A percentile compares a stretch with the other conserved stretches of the same genome.
phyloP scores from a whole-genome alignment of 2,888 invertebrate species.

The Resseliella maxima region DNA sequence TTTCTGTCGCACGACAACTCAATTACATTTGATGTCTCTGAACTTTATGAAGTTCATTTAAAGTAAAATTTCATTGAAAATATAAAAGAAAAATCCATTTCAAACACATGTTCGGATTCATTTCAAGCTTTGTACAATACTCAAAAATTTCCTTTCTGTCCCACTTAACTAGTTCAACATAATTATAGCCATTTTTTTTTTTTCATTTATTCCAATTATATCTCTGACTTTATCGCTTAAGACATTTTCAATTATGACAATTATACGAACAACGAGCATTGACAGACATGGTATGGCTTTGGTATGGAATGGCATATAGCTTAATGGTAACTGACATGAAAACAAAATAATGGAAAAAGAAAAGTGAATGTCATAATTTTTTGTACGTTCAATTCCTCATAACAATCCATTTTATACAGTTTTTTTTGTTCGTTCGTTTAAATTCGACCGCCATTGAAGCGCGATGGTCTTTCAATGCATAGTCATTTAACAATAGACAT shows the following conservation, averaged over 20 bases:
- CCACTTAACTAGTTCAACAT: background rate
- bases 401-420: background rate
- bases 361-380: background rate
- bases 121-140: background rate
- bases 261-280: background rate
- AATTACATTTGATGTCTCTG: background rate
- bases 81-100: background rate
- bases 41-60: background rate
- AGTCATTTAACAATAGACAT: background rate
- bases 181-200: background rate
- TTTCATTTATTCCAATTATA: background rate
- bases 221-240: background rate
- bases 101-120: background rate
- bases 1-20: background rate
- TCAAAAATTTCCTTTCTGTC: background rate
- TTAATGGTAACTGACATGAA: background rate
- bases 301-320: background rate
- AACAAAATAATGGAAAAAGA: background rate
- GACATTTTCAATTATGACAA: background rate
- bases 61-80: background rate
- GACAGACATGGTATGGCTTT: background rate
- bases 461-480: background rate
- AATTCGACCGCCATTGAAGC: background rate
- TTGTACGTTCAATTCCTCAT: background rate
- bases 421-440: background rate